Conservation (phyloP, 2,888 invertebrate genomes). For the Rhodophaea formosa region DNA sequence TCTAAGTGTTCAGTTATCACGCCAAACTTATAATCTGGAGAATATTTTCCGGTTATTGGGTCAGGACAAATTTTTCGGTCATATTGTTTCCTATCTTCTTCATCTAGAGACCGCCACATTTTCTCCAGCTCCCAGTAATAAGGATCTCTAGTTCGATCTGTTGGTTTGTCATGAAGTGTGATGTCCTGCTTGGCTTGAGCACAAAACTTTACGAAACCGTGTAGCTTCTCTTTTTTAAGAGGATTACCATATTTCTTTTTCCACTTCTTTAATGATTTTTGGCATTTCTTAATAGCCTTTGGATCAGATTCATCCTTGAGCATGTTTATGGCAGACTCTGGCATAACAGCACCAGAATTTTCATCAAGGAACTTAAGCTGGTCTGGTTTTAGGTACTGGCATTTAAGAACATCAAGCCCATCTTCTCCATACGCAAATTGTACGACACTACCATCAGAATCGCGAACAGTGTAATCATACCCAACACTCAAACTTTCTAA, state of each 20-base stretch:
- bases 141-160: conserved; percentile 81
- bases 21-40: conserved; percentile 90
- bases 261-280: conserved; percentile 84
- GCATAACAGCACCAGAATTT: conserved; percentile 86
- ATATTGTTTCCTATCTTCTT: conserved; percentile 81
- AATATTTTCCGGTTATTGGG: conserved; percentile 85
- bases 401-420: conserved; percentile 93
- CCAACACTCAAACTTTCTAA: conserved; percentile 95
- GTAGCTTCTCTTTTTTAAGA: conserved; percentile 65
- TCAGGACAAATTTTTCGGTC: conserved; percentile 84
- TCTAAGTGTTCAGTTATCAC: conserved; percentile 92
- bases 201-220: conserved; percentile 83
- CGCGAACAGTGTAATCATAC: conserved; percentile 97
- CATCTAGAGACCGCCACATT: conserved; percentile 84
- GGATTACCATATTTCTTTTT: conserved; percentile 76
- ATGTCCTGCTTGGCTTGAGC: conserved; percentile 71
- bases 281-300: conserved; percentile 75
- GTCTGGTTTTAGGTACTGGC: conserved; percentile 89
- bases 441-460: conserved; percentile 95
- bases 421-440: conserved; percentile 98
- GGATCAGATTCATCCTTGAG: conserved; percentile 80
- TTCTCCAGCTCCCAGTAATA: conserved; percentile 82
- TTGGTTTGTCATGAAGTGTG: conserved; percentile 63
- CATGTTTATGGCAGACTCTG: conserved; percentile 77
- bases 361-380: conserved; percentile 91